Evolutionary conservation across 2,888 invertebrate species (phyloP).

Genomic region (Noctua janthe): DNA sequence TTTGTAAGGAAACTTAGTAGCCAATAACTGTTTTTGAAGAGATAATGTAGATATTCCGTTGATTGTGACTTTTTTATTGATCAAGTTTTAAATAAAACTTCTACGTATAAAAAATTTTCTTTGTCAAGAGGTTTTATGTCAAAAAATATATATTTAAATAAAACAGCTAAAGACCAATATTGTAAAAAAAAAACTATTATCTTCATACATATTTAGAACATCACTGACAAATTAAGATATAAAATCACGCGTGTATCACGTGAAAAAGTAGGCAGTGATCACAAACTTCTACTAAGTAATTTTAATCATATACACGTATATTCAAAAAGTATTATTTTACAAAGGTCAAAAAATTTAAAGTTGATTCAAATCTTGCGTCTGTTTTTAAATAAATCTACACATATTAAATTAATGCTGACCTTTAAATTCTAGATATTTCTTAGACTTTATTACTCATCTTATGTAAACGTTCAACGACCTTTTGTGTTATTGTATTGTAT

Average conservation of each 20-base stretch:
- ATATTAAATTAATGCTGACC: constrained; percentile 10
- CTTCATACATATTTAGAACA: constrained; percentile 4
- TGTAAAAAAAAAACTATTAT: too few relatives aligned
- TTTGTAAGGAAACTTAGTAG: neutral
- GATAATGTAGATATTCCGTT: neutral
- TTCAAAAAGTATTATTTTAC: neutral
- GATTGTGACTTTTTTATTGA: neutral
- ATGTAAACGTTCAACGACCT: constrained; percentile 49
- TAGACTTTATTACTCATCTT: neutral
- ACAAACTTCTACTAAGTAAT: neutral
- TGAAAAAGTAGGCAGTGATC: neutral
- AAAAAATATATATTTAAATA: neutral
- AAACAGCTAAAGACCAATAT: neutral
- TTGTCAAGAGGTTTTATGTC: neutral
- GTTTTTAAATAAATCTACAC: neutral
- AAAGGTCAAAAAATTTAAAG: constrained; percentile 5
- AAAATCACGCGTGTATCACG: neutral
- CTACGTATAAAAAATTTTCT: too few relatives aligned
- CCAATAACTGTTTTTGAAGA: neutral
- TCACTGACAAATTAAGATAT: neutral
- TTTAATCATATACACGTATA: too few relatives aligned
- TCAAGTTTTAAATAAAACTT: neutral
- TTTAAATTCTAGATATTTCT: constrained; percentile 41
- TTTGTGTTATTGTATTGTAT: constrained; percentile 32
- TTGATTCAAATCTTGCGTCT: neutral